These are phyloP conservation scores for Antedon mediterranea DNA, from an alignment of 53 echinoderm and acorn worm genomes.

Conservation along the genomic window DNA sequence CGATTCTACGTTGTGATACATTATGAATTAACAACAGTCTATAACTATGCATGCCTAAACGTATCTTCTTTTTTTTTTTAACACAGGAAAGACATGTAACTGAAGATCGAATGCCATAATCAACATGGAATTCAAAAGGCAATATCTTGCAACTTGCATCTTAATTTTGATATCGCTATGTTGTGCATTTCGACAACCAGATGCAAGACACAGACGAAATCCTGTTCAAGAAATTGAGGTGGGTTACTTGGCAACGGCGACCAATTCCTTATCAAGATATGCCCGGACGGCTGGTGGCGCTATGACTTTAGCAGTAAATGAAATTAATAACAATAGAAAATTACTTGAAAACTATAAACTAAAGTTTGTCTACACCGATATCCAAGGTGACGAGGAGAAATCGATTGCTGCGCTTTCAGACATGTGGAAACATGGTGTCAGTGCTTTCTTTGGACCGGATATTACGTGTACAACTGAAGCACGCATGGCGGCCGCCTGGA, in stretches of 20 bases:
- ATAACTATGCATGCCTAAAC: too few relatives aligned
- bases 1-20: too few relatives aligned
- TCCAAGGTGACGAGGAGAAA: constrained; percentile 35
- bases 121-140: too few relatives aligned
- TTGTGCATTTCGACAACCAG: not conserved
- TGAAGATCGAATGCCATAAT: too few relatives aligned
- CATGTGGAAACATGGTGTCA: constrained; percentile 54
- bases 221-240: constrained; percentile 5
- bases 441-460: constrained; percentile 76
- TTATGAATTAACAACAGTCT: too few relatives aligned
- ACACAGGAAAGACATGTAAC: too few relatives aligned
- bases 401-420: constrained; percentile 35
- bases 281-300: constrained; percentile 57
- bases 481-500: constrained; percentile 69
- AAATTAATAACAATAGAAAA: constrained; percentile 35
- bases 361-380: constrained; percentile 30
- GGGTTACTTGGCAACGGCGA: constrained; percentile 14
- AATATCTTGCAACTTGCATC: too few relatives aligned
- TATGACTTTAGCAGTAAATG: constrained; percentile 36
- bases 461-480: constrained; percentile 64
- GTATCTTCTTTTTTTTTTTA: too few relatives aligned
- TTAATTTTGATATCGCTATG: not conserved
- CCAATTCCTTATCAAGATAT: constrained; percentile 10
- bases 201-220: not conserved
- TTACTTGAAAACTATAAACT: constrained; percentile 46